Evolutionary conservation across 2,113 vertebrate genomes (phyloP).

Genomic region (Burhinus bistriatus): DNA sequence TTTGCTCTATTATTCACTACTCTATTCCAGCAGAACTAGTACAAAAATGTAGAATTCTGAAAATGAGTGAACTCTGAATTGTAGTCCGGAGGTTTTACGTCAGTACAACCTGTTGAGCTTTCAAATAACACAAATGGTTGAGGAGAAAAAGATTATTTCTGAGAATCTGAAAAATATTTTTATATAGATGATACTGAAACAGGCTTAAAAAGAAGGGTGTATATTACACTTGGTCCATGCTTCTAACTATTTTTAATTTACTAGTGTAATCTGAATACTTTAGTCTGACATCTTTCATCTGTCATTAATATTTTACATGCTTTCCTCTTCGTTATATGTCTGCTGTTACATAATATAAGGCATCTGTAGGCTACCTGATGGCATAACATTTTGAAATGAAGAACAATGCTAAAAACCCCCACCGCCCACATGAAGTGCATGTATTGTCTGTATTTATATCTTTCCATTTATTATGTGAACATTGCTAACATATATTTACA

Average conservation of each 20-base stretch:
- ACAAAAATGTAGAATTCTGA: neutral
- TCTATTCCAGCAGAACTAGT: neutral
- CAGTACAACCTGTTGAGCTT: neutral
- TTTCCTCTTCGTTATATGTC: neutral
- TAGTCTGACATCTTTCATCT: neutral
- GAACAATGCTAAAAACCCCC: fast-evolving
- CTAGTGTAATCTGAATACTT: neutral
- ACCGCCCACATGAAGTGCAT: neutral
- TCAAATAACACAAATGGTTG: neutral
- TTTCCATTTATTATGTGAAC: neutral
- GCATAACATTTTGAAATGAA: neutral
- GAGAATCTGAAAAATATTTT: neutral
- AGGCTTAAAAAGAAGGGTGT: neutral
- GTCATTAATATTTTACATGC: neutral
- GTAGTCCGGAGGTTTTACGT: neutral
- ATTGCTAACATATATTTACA: neutral
- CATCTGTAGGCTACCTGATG: neutral
- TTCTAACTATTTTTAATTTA: neutral
- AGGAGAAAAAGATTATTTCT: neutral
- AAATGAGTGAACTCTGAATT: neutral
- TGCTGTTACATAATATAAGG: neutral
- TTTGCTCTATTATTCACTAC: neutral
- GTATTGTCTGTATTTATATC: neutral
- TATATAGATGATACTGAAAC: neutral
- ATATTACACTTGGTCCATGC: neutral